Evolutionary conservation across 2,113 vertebrate genomes (phyloP).

Genomic region (Formicarius rufipectus): DNA sequence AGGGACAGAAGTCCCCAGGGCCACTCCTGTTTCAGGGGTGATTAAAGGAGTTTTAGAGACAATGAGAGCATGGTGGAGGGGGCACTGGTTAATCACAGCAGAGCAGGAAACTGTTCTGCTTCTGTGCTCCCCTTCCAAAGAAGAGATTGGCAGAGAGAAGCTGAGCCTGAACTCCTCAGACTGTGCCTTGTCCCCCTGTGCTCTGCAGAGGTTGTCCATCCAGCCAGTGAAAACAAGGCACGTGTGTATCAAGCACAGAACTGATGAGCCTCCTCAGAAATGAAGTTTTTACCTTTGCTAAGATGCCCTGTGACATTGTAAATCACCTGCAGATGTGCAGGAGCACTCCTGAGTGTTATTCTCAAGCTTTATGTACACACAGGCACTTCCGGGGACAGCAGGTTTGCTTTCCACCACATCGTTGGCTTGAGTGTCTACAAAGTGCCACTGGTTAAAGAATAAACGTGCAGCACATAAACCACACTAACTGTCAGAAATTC

Average conservation of each 20-base stretch:
- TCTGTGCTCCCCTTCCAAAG: not conserved
- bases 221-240: not conserved
- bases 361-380: not conserved
- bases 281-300: not conserved
- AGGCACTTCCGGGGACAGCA: not conserved
- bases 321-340: not conserved
- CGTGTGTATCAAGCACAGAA: not conserved
- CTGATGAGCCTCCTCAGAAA: not conserved
- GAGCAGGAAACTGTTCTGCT: not conserved
- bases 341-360: not conserved
- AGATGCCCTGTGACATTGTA: fast-evolving
- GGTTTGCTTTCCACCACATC: not conserved
- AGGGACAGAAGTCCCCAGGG: not conserved
- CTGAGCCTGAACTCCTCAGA: not conserved
- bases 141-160: not conserved
- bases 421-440: not conserved
- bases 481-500: not conserved
- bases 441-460: not conserved
- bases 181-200: not conserved
- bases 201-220: not conserved
- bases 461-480: fast-evolving
- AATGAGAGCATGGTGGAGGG: fast-evolving
- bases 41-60: not conserved
- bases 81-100: not conserved
- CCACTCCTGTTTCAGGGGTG: not conserved